Base-by-base conservation (phyloP, 2,113 vertebrate genomes). In the Oryzias woworae region DNA sequence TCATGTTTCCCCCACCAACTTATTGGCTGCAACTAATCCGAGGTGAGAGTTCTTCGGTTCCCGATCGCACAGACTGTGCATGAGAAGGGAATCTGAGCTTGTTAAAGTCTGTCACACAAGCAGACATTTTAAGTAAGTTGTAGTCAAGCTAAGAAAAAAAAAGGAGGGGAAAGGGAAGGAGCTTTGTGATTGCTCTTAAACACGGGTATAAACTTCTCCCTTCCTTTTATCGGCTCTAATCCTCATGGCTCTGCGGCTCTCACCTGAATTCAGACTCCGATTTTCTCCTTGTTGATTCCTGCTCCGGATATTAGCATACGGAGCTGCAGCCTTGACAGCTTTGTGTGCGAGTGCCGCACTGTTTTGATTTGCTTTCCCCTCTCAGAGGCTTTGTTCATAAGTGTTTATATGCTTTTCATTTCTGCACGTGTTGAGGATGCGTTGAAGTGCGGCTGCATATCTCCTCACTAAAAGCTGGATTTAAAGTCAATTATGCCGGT, bases 21-120 rank as follows among this genome's bases (percentile, higher is more conserved):
- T 51, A 83, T 70, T 73, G 80, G 74, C 65, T 78, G 53, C 62
- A 16, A 44, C 59, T 80, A 78, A 88, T 75, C 76, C 50, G 18
- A 80, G 69, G 63, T 69, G 82, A 75, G 68, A 73, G 52, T 79
- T 76, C 69, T 61, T 41, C 58, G 62, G 61, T 77, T 81, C 73
- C 59, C 15, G 62, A 66, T 77, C 65, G 53, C 63, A 55, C 72
- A 15, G 31, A 45, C 53, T 23, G 59, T 71, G 57, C 53, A 60
- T 28, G 46, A 13, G 23, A 26, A n/a, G 23, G 1, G 0, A 43
- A 53, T 17, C 43, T 36, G 52, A 66, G 55, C 20, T 4, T 3
- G 43, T 58, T 6, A 20, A 12, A 63, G 50, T 26, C 59, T 51
- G 67, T 69, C 70, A 71, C 67, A 47, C 50, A 56, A 67, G 14